Evolutionary conservation across 2,113 vertebrate genomes (phyloP).

Genomic region (Peromyscus californicus): DNA sequence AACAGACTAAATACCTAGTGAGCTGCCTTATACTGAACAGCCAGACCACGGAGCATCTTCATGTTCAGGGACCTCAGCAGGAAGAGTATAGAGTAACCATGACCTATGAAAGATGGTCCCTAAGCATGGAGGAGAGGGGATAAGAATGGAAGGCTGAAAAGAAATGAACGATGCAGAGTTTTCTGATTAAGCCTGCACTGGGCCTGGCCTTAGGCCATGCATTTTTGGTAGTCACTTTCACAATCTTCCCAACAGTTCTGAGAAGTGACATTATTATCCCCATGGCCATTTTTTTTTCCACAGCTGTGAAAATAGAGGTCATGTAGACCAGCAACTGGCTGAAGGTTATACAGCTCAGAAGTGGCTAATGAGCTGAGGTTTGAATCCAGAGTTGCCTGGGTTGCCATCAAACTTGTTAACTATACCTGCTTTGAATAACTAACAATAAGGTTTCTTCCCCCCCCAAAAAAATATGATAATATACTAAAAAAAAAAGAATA

Average conservation of each 20-base stretch:
- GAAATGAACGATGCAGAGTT: neutral
- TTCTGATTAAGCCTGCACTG: neutral
- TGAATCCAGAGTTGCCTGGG: neutral
- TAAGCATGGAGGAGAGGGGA: neutral
- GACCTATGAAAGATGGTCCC: neutral
- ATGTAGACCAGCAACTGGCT: neutral
- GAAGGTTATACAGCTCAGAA: neutral
- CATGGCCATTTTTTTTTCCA: conserved; percentile 12
- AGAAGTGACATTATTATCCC: neutral
- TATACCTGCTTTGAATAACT: neutral
- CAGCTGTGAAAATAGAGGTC: neutral
- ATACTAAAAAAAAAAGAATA: neutral
- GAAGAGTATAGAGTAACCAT: neutral
- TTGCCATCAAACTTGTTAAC: neutral
- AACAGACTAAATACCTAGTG: neutral
- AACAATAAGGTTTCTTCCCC: neutral
- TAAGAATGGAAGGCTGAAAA: neutral
- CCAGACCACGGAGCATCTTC: neutral
- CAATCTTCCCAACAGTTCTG: neutral
- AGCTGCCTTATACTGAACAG: neutral
- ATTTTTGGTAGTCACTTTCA: neutral
- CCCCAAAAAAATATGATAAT: neutral
- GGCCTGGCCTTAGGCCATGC: neutral
- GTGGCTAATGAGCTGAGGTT: neutral
- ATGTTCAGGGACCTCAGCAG: neutral